Conservation (phyloP, 64 coral and sea anemone genomes). For the Montipora efflorescens region DNA sequence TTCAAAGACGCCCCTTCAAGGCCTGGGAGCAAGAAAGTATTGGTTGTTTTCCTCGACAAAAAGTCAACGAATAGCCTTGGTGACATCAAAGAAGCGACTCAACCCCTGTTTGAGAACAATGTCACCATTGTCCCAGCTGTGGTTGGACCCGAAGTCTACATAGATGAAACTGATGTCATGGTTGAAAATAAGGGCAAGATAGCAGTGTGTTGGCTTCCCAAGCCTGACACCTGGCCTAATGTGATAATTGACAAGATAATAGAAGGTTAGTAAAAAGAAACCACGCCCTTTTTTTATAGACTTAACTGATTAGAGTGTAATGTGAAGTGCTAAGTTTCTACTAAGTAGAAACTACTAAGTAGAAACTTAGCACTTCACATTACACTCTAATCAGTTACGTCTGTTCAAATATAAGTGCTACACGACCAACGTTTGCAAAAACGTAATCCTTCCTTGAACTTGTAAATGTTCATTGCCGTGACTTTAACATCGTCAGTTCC, state of each 20-base stretch:
- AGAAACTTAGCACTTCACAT: too few species aligned
- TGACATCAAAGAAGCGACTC: constrained; percentile 29
- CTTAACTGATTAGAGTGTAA: too few species aligned
- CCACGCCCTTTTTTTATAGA: too few species aligned
- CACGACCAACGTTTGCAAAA: too few species aligned
- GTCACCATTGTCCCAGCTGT: constrained; percentile 51
- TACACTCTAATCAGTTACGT: too few species aligned
- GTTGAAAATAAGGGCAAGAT: constrained; percentile 4
- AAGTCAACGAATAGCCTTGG: constrained; percentile 10
- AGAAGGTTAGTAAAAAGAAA: neutral
- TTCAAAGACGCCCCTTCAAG: constrained; percentile 35
- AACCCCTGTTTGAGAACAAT: constrained; percentile 13
- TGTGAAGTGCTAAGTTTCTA: too few species aligned
- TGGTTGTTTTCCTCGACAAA: constrained; percentile 20
- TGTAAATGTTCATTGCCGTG: too few species aligned
- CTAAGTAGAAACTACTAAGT: too few species aligned
- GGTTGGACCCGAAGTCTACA: constrained; percentile 49
- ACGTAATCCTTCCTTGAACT: too few species aligned
- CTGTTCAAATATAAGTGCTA: too few species aligned
- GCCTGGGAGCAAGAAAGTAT: constrained; percentile 14
- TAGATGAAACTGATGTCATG: constrained; percentile 46
- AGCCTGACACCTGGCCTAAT: constrained; percentile 6
- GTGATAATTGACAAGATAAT: neutral
- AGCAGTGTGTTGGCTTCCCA: neutral
- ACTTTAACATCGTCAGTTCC: too few species aligned